A percentile compares a stretch with the other conserved stretches of the same genome.
These are phyloP conservation scores for Heliconius hermathena DNA, from an alignment of 1,140 invertebrate species.

Conservation along the genomic window DNA sequence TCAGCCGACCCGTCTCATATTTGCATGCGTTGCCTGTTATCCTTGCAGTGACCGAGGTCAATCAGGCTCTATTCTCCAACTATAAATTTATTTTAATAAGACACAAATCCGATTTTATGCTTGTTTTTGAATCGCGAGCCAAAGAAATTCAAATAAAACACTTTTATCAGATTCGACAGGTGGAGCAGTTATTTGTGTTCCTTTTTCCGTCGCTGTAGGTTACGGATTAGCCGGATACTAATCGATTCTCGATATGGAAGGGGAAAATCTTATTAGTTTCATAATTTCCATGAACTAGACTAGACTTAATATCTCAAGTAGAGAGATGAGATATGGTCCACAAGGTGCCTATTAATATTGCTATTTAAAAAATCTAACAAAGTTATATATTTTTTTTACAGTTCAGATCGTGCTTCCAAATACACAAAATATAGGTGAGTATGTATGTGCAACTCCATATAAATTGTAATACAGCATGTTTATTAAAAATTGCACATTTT, in stretches of 20 bases:
- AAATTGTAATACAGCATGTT: no score
- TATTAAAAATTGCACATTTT: no score
- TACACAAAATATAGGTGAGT: no score
- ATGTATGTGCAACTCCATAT: no score
- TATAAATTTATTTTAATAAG: slow-evolving; percentile 82
- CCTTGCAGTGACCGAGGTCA: slow-evolving; percentile 75
- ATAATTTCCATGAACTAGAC: slow-evolving; percentile 36
- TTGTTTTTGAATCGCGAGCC: slow-evolving; percentile 72
- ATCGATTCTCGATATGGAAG: slow-evolving; percentile 69
- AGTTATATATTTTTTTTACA: no score
- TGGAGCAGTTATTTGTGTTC: slow-evolving; percentile 62
- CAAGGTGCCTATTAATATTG: no score
- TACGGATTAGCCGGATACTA: slow-evolving; percentile 74
- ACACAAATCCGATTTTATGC: slow-evolving; percentile 75
- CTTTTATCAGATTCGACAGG: slow-evolving; percentile 81
- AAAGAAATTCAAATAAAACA: slow-evolving; percentile 81
- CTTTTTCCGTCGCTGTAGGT: slow-evolving; percentile 78
- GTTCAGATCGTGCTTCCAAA: no score
- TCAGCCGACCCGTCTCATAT: slow-evolving; percentile 51
- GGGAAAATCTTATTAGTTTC: slow-evolving; percentile 55
- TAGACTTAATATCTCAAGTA: background rate
- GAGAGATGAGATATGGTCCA: no score
- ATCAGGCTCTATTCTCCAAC: slow-evolving; percentile 74
- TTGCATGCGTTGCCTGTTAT: slow-evolving; percentile 62
- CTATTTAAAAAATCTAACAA: no score